A percentile compares a stretch with the other conserved stretches of the same genome.
Evolutionary conservation across 92 coral and sea anemone species (phyloP).

Genomic region (Galaxea fascicularis): DNA sequence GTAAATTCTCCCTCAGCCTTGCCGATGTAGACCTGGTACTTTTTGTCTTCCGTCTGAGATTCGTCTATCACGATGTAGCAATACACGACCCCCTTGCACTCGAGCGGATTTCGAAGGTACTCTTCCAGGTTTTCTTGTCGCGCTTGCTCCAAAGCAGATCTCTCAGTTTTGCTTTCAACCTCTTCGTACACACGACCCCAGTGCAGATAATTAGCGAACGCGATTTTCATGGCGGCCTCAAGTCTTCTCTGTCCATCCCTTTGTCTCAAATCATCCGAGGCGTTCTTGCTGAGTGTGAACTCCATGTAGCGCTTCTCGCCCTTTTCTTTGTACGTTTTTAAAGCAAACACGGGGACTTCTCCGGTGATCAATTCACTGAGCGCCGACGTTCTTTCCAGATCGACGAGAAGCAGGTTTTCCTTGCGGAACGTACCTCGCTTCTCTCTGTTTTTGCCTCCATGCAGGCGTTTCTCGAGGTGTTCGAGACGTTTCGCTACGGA

Average conservation of each 20-base stretch:
- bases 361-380: conserved; percentile 48
- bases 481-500: conserved; percentile 52
- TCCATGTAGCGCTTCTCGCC: conserved; percentile 53
- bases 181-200: conserved; percentile 72
- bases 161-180: conserved; percentile 58
- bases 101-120: conserved; percentile 79
- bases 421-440: conserved; percentile 66
- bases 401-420: conserved; percentile 65
- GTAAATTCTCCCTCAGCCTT: conserved; percentile 68
- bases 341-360: conserved; percentile 61
- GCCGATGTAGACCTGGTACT: conserved; percentile 78
- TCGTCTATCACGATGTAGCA: conserved; percentile 70
- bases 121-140: conserved; percentile 74
- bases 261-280: conserved; percentile 50
- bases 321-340: conserved; percentile 55
- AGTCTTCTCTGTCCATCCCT: conserved; percentile 69
- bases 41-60: conserved; percentile 55
- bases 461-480: conserved; percentile 49
- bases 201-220: conserved; percentile 78
- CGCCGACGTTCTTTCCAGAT: conserved; percentile 46
- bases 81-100: conserved; percentile 78
- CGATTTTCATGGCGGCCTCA: conserved; percentile 77
- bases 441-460: conserved; percentile 55
- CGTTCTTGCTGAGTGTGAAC: conserved; percentile 48
- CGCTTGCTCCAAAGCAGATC: conserved; percentile 64